Evolutionary conservation across 2,888 invertebrate species (phyloP), one percentile per base, ranked within the genome.

Genomic region (Sesia bembeciformis): DNA sequence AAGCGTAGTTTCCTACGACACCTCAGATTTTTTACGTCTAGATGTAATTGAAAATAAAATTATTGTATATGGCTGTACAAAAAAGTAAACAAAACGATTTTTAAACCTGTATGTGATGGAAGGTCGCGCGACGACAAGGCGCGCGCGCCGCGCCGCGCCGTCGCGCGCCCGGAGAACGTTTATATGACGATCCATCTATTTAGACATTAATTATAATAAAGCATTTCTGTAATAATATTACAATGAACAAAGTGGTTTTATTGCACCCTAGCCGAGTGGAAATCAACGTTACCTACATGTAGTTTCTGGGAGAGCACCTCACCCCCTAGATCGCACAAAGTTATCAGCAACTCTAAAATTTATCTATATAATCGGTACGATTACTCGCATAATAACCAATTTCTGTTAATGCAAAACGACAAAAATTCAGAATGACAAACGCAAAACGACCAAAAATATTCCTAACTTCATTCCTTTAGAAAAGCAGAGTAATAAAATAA

Each of bases 181-280:
- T 89, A 86, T 84, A 88, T 90, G 90, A 90, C 89, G 90, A 91
- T 90, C 90, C 91, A 91, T 91, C 90, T 91, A 90, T 89, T 90
- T 90, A 91, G 91, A 91, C 89, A 91, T 91, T 91, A 91, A 90
- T 91, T 91, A 85, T 89, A 87, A 91, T 91, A 91, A 91, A 91
- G 91, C 90, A 91, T 91, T 91, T 91, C 91, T 91, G 91, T 91
- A 91, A 91, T 91, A 91, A 91, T 87, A 89, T 89, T 87, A 87
- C 86, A 86, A 87, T 81, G 74, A 61, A 78, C 66, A 57, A 23
- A 67, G 67, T 78, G 57, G 81, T 87, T 87, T 87, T 68, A 82
- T 80, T 84, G 40, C 53, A 23, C 1, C 23, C 23, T 23, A 23
- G 23, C 2, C 23, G 23, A 23, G 23, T 23, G 23, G 23, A 23